A percentile compares a stretch with the other conserved stretches of the same genome.
Evolutionary conservation across 2,113 vertebrate genomes (phyloP).

Genomic region (Thomomys bottae): DNA sequence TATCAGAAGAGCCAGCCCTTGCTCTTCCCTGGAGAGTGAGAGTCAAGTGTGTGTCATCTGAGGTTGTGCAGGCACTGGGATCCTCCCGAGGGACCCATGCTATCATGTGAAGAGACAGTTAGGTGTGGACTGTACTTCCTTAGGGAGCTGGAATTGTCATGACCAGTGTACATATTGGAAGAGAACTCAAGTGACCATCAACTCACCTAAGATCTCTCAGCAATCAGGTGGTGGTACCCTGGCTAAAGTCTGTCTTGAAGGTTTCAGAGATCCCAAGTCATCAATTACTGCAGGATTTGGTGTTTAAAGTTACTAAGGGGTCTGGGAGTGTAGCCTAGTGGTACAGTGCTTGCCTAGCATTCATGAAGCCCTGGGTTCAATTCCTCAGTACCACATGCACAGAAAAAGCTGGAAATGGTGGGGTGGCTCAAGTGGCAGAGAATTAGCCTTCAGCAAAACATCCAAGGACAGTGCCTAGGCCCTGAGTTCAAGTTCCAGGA

Average conservation of each 20-base stretch:
- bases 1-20: background rate
- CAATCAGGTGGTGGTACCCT: background rate
- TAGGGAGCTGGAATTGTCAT: background rate
- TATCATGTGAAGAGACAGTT: background rate
- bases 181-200: background rate
- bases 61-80: background rate
- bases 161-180: background rate
- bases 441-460: no score
- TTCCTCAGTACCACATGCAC: no score
- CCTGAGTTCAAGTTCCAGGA: no score
- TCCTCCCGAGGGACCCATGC: background rate
- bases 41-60: background rate
- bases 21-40: background rate
- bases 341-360: no score
- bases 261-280: background rate
- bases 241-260: background rate
- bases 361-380: no score
- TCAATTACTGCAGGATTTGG: background rate
- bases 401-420: no score
- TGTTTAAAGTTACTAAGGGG: background rate
- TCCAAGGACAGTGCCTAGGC: no score
- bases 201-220: background rate
- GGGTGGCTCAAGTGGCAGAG: no score
- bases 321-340: no score
- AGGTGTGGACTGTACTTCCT: background rate